A percentile compares a stretch with the other conserved stretches of the same genome.
phyloP scores from a whole-genome alignment of 2,888 invertebrate species.

The Ophion ventricosus region DNA sequence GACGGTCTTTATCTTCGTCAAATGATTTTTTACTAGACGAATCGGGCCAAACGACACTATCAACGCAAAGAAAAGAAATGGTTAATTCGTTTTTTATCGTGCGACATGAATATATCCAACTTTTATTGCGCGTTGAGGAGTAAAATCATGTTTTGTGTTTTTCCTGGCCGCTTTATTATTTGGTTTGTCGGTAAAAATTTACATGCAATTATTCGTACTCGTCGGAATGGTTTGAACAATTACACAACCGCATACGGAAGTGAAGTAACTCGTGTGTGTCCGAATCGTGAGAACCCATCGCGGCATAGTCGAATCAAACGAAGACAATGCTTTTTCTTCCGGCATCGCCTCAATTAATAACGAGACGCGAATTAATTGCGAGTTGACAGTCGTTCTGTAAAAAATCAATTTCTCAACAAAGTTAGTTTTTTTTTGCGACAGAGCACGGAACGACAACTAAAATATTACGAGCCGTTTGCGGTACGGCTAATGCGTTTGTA shows the following conservation, averaged over 20 bases:
- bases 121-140: neutral
- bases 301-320: neutral
- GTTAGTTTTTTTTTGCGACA: neutral
- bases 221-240: slow-evolving; percentile 38
- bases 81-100: slow-evolving; percentile 18
- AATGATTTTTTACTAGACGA: neutral
- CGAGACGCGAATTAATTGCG: neutral
- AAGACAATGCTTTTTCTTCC: neutral
- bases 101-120: neutral
- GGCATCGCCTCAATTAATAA: neutral
- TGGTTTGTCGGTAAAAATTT: slow-evolving; percentile 4
- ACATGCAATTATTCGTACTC: slow-evolving; percentile 21
- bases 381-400: neutral
- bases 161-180: neutral
- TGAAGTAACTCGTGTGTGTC: neutral
- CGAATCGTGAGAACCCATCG: neutral
- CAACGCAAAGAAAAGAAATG: neutral
- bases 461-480: neutral
- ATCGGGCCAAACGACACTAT: neutral
- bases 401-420: neutral
- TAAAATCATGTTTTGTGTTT: neutral
- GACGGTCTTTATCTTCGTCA: neutral
- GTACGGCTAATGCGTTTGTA: neutral
- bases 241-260: neutral
- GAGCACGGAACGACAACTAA: neutral